Evolutionary conservation across 2,797 vertebrate genomes (phyloP).

Genomic region (Leucoraja ocellata): DNA sequence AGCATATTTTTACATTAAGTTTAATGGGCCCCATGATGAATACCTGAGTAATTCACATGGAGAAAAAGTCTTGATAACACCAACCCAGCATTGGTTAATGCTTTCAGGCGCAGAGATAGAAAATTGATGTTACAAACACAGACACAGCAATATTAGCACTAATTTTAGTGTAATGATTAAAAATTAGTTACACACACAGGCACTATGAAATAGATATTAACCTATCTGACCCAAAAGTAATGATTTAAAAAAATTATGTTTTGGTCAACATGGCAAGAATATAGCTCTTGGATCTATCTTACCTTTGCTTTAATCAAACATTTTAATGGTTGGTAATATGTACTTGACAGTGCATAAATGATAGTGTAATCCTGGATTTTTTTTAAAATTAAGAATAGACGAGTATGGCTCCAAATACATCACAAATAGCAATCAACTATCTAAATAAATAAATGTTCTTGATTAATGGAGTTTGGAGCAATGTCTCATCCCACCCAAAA

Average conservation of each 20-base stretch:
- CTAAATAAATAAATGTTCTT: background rate
- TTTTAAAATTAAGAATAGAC: background rate
- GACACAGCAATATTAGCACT: too few relatives aligned
- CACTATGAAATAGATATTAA: too few relatives aligned
- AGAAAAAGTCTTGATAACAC: background rate
- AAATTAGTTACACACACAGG: too few relatives aligned
- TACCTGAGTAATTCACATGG: background rate
- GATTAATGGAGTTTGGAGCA: background rate
- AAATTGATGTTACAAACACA: background rate
- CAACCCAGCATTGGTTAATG: background rate
- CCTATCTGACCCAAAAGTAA: background rate
- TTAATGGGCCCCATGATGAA: background rate
- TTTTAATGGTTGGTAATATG: background rate
- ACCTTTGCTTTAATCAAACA: background rate
- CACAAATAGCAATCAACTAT: background rate
- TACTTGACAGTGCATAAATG: background rate
- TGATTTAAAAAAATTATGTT: background rate
- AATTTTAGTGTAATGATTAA: too few relatives aligned
- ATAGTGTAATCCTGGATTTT: background rate
- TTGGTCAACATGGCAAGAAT: background rate
- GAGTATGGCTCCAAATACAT: background rate
- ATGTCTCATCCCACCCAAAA: background rate
- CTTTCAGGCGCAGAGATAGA: background rate
- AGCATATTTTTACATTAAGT: background rate
- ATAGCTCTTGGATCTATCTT: background rate